A percentile compares a stretch with the other conserved stretches of the same genome.
These are phyloP conservation scores for Tenebrosternarchus preto DNA, from an alignment of 2,113 vertebrate species.

Conservation along the genomic window DNA sequence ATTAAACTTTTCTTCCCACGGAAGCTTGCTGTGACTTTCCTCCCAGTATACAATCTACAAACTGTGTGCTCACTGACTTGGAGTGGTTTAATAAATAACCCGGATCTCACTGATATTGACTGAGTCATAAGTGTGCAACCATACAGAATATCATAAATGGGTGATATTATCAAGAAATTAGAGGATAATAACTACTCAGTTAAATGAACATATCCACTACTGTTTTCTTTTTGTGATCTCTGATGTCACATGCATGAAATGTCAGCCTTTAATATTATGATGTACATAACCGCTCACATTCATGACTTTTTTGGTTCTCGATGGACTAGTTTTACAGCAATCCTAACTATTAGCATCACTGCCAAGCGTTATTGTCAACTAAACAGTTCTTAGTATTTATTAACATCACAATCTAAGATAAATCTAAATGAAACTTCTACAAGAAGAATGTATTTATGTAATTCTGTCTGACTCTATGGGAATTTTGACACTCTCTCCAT, in stretches of 20 bases:
- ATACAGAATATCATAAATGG: not conserved
- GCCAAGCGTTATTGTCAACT: not conserved
- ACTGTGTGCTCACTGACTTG: not conserved
- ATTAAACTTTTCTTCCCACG: not conserved
- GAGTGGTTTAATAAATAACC: constrained; percentile 56
- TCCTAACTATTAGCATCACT: not conserved
- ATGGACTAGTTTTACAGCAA: constrained; percentile 1
- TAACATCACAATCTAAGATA: not conserved
- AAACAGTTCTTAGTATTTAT: not conserved
- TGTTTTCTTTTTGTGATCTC: no score
- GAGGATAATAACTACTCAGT: not conserved
- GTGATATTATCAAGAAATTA: not conserved
- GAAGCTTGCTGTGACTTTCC: not conserved
- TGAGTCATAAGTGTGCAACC: not conserved
- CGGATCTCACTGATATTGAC: constrained; percentile 38
- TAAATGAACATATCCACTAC: not conserved
- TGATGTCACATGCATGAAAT: not conserved
- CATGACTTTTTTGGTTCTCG: not conserved
- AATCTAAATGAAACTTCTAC: not conserved
- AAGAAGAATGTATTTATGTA: no score
- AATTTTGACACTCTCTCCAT: no score
- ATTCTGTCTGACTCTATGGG: no score
- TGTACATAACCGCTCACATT: no score
- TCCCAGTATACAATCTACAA: not conserved
- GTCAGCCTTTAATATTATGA: no score